Evolutionary conservation across 2,888 invertebrate genomes (phyloP).

Genomic region (Leptinotarsa tumamoca): DNA sequence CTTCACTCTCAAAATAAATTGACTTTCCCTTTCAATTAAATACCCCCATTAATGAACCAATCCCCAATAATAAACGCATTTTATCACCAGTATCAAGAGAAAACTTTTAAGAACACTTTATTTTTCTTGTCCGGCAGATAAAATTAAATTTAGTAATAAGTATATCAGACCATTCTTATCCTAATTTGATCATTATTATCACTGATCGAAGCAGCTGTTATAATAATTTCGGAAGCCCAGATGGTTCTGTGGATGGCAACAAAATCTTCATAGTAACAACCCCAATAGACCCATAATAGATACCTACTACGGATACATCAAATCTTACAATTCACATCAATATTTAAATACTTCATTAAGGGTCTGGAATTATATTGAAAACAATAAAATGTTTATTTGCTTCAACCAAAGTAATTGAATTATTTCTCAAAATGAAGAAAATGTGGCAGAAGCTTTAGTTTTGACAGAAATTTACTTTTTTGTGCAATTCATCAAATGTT

Average conservation of each 20-base stretch:
- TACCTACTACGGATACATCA: no score
- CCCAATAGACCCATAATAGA: neutral
- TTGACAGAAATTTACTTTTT: no score
- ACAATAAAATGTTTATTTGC: no score
- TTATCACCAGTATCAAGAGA: neutral
- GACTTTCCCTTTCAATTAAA: neutral
- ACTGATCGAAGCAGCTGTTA: constrained; percentile 18
- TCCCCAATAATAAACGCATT: constrained; percentile 1
- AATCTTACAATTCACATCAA: no score
- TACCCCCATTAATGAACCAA: neutral
- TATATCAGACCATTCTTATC: constrained; percentile 14
- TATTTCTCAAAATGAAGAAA: no score
- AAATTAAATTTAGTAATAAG: constrained; percentile 18
- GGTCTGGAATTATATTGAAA: no score
- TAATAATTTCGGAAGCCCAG: constrained; percentile 18
- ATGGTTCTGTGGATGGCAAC: neutral
- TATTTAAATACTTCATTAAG: no score
- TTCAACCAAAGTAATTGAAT: no score
- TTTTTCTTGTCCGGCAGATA: neutral
- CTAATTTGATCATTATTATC: constrained; percentile 24
- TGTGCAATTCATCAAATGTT: no score
- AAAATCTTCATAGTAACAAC: constrained; percentile 4
- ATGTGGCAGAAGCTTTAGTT: no score
- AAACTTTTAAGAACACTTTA: constrained; percentile 5
- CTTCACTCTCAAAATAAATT: neutral